phyloP scores from a whole-genome alignment of 1,140 invertebrate species.

The Cepaea nemoralis region DNA sequence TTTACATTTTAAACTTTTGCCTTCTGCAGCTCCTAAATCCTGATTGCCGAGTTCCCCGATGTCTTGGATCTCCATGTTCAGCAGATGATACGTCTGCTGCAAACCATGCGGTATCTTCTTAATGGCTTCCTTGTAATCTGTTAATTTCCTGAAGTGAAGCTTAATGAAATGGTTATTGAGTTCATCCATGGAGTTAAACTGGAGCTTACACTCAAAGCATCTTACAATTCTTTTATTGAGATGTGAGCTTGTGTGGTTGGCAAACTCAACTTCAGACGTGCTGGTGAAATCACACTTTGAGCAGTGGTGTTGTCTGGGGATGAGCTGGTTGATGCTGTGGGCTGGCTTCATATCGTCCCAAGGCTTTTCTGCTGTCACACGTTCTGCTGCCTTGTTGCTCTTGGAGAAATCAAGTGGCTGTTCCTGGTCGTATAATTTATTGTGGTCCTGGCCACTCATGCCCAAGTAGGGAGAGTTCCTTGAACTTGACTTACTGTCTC shows the following conservation, averaged over 20 bases:
- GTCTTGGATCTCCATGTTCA: slow-evolving; percentile 65
- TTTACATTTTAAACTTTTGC: slow-evolving; percentile 66
- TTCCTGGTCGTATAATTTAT: slow-evolving; percentile 41
- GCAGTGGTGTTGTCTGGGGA: slow-evolving; percentile 48
- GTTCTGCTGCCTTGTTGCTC: slow-evolving; percentile 44
- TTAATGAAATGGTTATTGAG: slow-evolving; percentile 66
- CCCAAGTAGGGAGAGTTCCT: not conserved
- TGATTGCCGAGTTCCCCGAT: slow-evolving; percentile 59
- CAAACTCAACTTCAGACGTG: slow-evolving; percentile 61
- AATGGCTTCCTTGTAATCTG: slow-evolving; percentile 65
- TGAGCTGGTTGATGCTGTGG: not conserved
- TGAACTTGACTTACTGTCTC: not conserved
- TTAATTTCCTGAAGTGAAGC: slow-evolving; percentile 61
- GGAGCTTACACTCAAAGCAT: slow-evolving; percentile 67
- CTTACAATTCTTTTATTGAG: slow-evolving; percentile 65
- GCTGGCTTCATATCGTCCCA: slow-evolving; percentile 39
- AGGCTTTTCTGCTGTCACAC: slow-evolving; percentile 46
- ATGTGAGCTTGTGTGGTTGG: slow-evolving; percentile 66
- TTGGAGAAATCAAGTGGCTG: slow-evolving; percentile 67
- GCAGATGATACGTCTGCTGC: slow-evolving; percentile 67
- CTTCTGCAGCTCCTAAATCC: slow-evolving; percentile 52
- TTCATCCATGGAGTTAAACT: slow-evolving; percentile 65
- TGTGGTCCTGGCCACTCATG: not conserved
- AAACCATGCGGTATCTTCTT: slow-evolving; percentile 68
- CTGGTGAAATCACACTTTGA: slow-evolving; percentile 59